phyloP scores from a whole-genome alignment of 2,797 vertebrate genomes.

The Cryptoprocta ferox region DNA sequence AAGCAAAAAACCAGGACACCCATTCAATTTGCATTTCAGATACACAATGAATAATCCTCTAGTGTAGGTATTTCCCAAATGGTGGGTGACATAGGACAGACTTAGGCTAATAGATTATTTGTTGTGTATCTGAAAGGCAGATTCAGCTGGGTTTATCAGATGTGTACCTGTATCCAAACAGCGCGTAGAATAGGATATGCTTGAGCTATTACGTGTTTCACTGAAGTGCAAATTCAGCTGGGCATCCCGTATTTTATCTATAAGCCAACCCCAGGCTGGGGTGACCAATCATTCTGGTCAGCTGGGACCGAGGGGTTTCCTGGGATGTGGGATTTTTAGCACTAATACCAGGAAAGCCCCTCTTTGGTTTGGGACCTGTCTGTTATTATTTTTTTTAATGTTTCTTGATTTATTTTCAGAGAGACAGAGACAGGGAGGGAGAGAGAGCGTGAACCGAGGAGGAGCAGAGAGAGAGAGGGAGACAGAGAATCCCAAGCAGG shows the following conservation, averaged over 20 bases:
- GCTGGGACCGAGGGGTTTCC: neutral
- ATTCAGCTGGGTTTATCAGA: neutral
- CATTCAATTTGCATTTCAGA: neutral
- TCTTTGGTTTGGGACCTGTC: neutral
- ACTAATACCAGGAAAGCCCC: no score
- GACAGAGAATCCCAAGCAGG: no score
- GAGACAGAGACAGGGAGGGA: no score
- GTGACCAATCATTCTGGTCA: no score
- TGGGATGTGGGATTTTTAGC: neutral
- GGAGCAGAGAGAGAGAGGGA: no score
- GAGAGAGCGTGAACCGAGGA: no score
- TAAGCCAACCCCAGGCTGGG: neutral
- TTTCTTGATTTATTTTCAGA: no score
- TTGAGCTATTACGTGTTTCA: neutral
- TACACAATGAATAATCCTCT: neutral
- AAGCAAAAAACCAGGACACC: neutral
- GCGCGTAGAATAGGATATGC: neutral
- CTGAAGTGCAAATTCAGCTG: neutral
- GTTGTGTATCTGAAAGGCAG: neutral
- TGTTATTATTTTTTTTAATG: no score
- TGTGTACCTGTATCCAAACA: neutral
- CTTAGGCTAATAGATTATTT: neutral
- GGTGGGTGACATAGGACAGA: neutral
- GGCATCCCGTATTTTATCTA: neutral
- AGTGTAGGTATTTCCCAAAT: neutral